Evolutionary conservation across 2,113 vertebrate species (phyloP).

Genomic region (Daubentonia madagascariensis): DNA sequence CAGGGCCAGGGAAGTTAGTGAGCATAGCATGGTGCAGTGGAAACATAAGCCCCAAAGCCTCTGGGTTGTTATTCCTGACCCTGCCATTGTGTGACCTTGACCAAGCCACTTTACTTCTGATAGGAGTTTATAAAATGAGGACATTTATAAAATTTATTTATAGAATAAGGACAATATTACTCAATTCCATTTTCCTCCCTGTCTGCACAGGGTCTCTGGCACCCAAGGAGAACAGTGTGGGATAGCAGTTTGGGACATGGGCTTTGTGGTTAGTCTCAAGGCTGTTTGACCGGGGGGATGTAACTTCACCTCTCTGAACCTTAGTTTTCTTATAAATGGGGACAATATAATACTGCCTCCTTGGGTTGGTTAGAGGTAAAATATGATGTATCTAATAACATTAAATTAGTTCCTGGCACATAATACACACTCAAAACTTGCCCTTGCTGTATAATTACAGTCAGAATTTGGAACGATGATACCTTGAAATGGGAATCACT

Average conservation of each 20-base stretch:
- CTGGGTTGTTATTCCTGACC: not conserved
- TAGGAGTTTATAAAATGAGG: not conserved
- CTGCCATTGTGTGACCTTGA: not conserved
- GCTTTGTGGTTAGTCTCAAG: not conserved
- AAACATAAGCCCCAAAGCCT: not conserved
- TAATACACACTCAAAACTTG: not conserved
- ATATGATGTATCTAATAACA: not conserved
- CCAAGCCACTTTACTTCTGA: not conserved
- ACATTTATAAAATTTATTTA: not conserved
- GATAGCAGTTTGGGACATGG: not conserved
- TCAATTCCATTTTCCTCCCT: not conserved
- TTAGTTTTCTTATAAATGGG: not conserved
- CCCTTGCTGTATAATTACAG: not conserved
- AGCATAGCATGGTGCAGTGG: not conserved
- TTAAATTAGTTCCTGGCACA: not conserved
- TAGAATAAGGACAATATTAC: not conserved
- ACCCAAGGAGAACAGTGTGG: not conserved
- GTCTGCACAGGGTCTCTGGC: not conserved
- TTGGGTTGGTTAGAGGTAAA: not conserved
- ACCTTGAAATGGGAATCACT: not conserved
- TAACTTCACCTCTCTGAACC: not conserved
- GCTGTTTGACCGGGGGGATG: not conserved
- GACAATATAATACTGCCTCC: not conserved
- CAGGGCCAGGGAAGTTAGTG: not conserved
- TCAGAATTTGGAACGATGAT: not conserved